phyloP scores from a whole-genome alignment of 2,113 vertebrate species.

The Scomber scombrus region DNA sequence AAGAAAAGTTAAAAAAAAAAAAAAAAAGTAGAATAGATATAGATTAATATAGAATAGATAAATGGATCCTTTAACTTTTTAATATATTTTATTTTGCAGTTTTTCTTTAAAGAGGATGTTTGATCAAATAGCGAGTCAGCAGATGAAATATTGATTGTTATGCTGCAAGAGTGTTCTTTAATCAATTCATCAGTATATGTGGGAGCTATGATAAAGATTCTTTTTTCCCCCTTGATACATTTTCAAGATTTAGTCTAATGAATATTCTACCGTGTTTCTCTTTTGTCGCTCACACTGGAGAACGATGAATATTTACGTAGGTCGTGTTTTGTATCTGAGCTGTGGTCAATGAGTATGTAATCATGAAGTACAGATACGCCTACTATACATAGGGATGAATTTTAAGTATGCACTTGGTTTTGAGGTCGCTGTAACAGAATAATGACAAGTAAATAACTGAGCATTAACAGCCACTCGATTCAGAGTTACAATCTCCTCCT shows the following conservation, averaged over 20 bases:
- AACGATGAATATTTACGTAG: constrained; percentile 69
- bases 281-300: neutral
- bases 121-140: constrained; percentile 4
- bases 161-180: neutral
- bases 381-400: constrained; percentile 46
- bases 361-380: constrained; percentile 55
- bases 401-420: constrained; percentile 39
- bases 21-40: no score
- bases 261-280: constrained; percentile 10
- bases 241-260: constrained; percentile 22
- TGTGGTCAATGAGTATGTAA: constrained; percentile 44
- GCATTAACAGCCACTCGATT: constrained; percentile 22
- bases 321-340: constrained; percentile 47
- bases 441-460: constrained; percentile 47
- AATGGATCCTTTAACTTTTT: neutral
- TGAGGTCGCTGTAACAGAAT: constrained; percentile 44
- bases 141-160: constrained; percentile 35
- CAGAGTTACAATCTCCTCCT: neutral
- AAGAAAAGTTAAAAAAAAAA: no score
- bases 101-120: neutral
- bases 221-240: neutral
- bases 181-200: constrained; percentile 36
- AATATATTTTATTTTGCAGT: neutral
- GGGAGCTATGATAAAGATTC: neutral
- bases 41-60: no score